Base-by-base conservation (phyloP, 2,797 vertebrate species). In the Hemibagrus guttatus region DNA sequence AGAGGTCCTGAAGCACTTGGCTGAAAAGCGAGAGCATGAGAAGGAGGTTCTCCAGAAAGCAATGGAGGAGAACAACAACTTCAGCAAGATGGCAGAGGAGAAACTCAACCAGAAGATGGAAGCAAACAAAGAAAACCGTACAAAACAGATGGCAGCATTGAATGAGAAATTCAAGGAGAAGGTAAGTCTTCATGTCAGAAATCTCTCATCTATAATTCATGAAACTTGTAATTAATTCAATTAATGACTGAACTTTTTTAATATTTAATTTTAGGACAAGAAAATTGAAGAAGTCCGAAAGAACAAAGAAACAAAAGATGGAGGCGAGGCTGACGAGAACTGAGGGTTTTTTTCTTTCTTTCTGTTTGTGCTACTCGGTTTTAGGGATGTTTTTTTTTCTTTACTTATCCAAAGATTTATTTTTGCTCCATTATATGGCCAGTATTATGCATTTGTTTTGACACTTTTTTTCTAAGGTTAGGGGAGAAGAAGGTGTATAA, bases 51-150 rank as follows among this genome's bases (percentile, higher is more conserved):
- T 97, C 61, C 97, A 98, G 91, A 99, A 98, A 92, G 98, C 97
- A 8, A 95, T 96, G 9, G 96, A 98, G 75, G 97, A 98, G 87
- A 97, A 96, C 92, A 96, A 96, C 93, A 97, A 97, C 92, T 98
- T 98, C 88, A 97, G 96, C 91, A 98, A 99, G 93, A 96, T 96
- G 95, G 96, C 97, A 28, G 95, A 98, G 88, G 97, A 99, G 93
- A 99, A 98, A 81, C 94, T 98, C 91, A 97, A 95, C 92, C 96
- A 96, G 91, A 99, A 98, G 94, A 98, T 99, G 97, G 97, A 98
- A 95, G 96, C 96, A 6, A 98, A 96, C 93, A 97, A 99, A 93
- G 98, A 99, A 92, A 99, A 99, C 89, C 96, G 96, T 21, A 95
- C 95, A 71, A 98, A 97, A 49, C 96, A 96, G 86, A 96, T 98